These are phyloP conservation scores for Mastigias papua DNA, from an alignment of 30 jellyfish, hydroid and myxozoan species.

Conservation along the genomic window DNA sequence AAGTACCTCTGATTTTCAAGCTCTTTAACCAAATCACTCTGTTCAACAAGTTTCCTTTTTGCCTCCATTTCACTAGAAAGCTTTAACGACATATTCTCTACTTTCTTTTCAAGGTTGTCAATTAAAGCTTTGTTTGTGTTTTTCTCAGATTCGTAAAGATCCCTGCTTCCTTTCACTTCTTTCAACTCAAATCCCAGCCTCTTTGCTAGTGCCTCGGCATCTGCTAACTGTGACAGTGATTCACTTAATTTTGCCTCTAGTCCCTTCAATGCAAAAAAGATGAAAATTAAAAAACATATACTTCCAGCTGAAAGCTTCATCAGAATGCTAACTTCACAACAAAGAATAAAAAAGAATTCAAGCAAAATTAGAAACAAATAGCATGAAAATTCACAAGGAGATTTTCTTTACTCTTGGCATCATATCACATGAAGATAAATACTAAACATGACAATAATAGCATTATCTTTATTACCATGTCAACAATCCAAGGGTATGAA, in stretches of 20 bases:
- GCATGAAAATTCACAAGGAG: too few species aligned
- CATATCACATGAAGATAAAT: too few species aligned
- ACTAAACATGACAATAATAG: too few species aligned
- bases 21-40: constrained; percentile 51
- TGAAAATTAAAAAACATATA: too few species aligned
- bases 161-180: neutral
- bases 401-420: too few species aligned
- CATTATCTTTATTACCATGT: too few species aligned
- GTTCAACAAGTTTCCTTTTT: constrained; percentile 52
- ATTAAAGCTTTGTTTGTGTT: neutral
- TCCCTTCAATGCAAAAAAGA: neutral
- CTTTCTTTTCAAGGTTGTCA: constrained; percentile 17
- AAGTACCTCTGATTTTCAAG: constrained; percentile 31
- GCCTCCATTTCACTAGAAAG: constrained; percentile 31
- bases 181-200: neutral
- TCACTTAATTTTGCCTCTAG: neutral
- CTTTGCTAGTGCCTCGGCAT: neutral
- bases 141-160: neutral
- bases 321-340: too few species aligned
- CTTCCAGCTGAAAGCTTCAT: too few species aligned
- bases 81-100: constrained; percentile 1
- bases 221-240: neutral
- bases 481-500: too few species aligned
- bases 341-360: too few species aligned
- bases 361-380: too few species aligned